These are phyloP conservation scores for Chymomyza procnemis DNA, from an alignment of 2,888 invertebrate genomes.

Conservation along the genomic window DNA sequence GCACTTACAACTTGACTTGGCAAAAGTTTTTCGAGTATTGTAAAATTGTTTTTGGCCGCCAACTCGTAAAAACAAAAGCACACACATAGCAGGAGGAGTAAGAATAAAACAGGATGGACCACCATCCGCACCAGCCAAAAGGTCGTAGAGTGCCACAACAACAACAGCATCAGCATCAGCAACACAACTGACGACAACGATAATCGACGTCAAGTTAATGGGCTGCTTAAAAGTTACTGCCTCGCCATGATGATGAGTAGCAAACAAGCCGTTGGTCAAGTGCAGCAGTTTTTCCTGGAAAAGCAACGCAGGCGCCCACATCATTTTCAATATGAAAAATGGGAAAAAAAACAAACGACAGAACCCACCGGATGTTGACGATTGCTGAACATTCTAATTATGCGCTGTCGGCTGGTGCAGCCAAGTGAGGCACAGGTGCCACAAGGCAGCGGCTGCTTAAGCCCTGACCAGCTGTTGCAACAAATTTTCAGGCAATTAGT, in stretches of 20 bases:
- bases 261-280: conserved; percentile 14
- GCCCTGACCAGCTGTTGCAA: conserved; percentile 22
- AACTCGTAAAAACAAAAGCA: background rate
- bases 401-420: conserved; percentile 22
- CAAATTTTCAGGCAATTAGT: conserved; percentile 72
- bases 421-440: conserved; percentile 42
- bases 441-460: background rate
- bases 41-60: conserved; percentile 56
- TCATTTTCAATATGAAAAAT: conserved; percentile 61
- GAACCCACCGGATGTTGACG: conserved; percentile 58
- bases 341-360: background rate
- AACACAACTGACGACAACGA: background rate
- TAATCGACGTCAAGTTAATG: conserved; percentile 54
- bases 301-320: conserved; percentile 61
- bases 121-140: background rate
- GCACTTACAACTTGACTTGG: conserved; percentile 41
- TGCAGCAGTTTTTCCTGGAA: conserved; percentile 58
- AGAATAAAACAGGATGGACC: background rate
- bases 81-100: background rate
- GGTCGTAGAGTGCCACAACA: background rate
- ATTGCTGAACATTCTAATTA: conserved; percentile 53
- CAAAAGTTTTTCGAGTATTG: conserved; percentile 65
- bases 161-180: conserved; percentile 8
- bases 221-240: conserved; percentile 39
- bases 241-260: background rate